Evolutionary conservation across 2,113 vertebrate genomes (phyloP).

Genomic region (Sitta europaea): DNA sequence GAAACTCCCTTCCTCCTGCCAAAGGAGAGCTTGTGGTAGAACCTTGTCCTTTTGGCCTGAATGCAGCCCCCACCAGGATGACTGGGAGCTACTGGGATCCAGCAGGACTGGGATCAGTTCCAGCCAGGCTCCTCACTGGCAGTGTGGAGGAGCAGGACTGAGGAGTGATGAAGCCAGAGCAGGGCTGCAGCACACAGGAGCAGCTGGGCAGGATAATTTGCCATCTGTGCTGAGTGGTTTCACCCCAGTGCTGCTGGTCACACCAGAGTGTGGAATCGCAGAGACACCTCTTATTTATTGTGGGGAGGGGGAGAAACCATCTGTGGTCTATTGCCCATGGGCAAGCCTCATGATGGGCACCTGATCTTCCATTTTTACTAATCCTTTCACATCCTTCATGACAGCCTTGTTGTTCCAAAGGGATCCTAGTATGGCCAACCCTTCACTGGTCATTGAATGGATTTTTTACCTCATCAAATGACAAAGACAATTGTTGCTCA

Average conservation of each 20-base stretch:
- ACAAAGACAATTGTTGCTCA: background rate
- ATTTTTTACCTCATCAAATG: background rate
- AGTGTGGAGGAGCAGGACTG: background rate
- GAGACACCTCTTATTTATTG: background rate
- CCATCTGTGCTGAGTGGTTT: slow-evolving; percentile 53
- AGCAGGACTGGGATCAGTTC: background rate
- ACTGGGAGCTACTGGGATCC: background rate
- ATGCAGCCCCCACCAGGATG: background rate
- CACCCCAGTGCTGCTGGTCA: slow-evolving; percentile 29
- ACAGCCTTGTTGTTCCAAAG: background rate
- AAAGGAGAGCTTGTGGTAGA: background rate
- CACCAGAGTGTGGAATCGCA: background rate
- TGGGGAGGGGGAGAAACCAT: background rate
- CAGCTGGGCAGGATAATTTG: slow-evolving; percentile 55
- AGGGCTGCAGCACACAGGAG: background rate
- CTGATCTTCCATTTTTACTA: background rate
- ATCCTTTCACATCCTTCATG: background rate
- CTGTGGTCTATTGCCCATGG: background rate
- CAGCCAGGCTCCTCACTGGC: background rate
- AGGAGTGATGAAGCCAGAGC: background rate
- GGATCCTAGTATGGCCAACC: background rate
- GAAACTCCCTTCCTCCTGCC: background rate
- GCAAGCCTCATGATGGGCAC: background rate
- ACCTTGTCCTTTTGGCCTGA: background rate
- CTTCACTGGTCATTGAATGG: background rate